Evolutionary conservation across 1,140 invertebrate species (phyloP), one percentile per base, ranked within the genome.

Genomic region (Bemisia tabaci): DNA sequence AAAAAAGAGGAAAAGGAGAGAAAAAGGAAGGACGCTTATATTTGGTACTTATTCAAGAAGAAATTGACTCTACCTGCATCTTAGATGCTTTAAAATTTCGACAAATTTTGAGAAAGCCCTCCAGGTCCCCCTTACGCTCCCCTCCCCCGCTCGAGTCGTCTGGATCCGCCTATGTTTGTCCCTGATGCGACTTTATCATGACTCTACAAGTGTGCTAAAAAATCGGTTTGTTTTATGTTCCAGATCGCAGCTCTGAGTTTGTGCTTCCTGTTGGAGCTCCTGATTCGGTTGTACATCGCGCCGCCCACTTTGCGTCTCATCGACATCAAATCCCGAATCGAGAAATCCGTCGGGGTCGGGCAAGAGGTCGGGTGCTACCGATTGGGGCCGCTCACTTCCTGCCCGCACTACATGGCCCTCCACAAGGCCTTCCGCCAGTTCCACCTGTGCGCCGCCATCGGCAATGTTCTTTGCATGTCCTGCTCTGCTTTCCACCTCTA

Each of bases 401-500:
- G 87, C 72, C 85, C 87, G 0, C 83, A 85, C 68, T 90, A 90
- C 74, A 75, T 87, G 66, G 82, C 82, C 67, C 80, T 89, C 2
- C 80, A 89, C 71, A 79, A 79, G 60, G 78, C 80, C 2, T 91
- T 91, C 75, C 81, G 88, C 23, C 79, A 80, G 2, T 78, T 84
- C 24, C 89, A 91, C 73, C 83, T 85, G 39, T 78, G 75, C 33
- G 85, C 88, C 66, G 87, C 88, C 1, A 83, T 88, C 69, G 86
- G 85, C 22, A 90, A 89, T 71, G 82, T 91, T 71, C 75, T 85
- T 11, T 81, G 86, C 0, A 84, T 91, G 75, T 82, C 79, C 2
- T 90, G 87, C 72, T 88, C 86, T 12, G 81, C 83, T 22, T 75
- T 87, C 63, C 87, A 89, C 72, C 76, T 89, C 33, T 80, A 86